A percentile compares a stretch with the other conserved stretches of the same genome.
Evolutionary conservation across 2,113 vertebrate species (phyloP).

Genomic region (human): GRCh38 chr3:189235001-189235500

Average conservation of each 20-base stretch:
- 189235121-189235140: not conserved
- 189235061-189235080: not conserved
- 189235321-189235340: not conserved
- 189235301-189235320: not conserved
- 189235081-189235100: not conserved
- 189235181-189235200: not conserved
- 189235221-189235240: not conserved
- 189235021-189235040: not conserved
- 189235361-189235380: not conserved
- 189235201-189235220: not conserved
- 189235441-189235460: not conserved
- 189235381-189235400: not conserved
- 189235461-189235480: not conserved
- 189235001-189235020: not conserved
- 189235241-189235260: accelerated
- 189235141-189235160: not conserved
- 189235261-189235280: not conserved
- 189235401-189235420: not conserved
- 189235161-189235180: not conserved
- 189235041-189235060: not conserved
- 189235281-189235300: not conserved
- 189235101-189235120: not conserved
- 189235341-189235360: no score
- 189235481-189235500: not conserved
- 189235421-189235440: not conserved